Evolutionary conservation across 1,140 invertebrate species (phyloP).

Genomic region (Platyscapa corneri): DNA sequence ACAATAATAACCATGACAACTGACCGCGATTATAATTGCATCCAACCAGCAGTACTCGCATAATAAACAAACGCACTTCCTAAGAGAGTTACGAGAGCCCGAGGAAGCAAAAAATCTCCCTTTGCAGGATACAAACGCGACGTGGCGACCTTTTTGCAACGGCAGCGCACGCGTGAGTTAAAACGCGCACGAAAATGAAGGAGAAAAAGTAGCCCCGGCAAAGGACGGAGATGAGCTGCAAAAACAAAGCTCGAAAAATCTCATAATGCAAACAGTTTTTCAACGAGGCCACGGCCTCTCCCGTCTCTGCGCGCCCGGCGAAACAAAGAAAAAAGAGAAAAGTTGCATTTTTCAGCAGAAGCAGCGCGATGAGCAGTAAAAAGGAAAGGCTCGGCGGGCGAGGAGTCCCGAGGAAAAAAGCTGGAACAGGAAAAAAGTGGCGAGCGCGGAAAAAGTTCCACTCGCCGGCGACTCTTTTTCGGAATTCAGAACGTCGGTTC

Average conservation of each 20-base stretch:
- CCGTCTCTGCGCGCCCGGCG: too few species aligned
- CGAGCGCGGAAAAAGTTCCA: slow-evolving; percentile 45
- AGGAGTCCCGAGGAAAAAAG: slow-evolving; percentile 13
- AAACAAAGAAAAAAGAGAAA: slow-evolving; percentile 30
- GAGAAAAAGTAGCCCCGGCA: slow-evolving; percentile 7
- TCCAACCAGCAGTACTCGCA: too few species aligned
- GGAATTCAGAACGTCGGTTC: slow-evolving; percentile 56
- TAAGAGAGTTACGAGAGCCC: background rate
- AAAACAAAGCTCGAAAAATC: slow-evolving; percentile 46
- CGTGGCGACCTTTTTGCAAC: slow-evolving; percentile 15
- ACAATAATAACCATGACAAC: too few species aligned
- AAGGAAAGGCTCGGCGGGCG: background rate
- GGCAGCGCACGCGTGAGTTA: background rate
- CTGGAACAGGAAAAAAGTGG: slow-evolving; percentile 19
- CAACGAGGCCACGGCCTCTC: background rate
- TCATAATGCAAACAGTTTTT: slow-evolving; percentile 44
- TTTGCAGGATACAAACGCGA: background rate
- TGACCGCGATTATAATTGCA: too few species aligned
- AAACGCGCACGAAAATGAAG: background rate
- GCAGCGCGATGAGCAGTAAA: background rate
- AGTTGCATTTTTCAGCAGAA: slow-evolving; percentile 11
- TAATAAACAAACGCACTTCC: background rate
- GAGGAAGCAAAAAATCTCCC: background rate
- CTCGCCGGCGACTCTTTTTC: slow-evolving; percentile 56
- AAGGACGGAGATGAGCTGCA: slow-evolving; percentile 38